A percentile compares a stretch with the other conserved stretches of the same genome.
Evolutionary conservation across 2,888 invertebrate species (phyloP).

Genomic region (Noctua comes): DNA sequence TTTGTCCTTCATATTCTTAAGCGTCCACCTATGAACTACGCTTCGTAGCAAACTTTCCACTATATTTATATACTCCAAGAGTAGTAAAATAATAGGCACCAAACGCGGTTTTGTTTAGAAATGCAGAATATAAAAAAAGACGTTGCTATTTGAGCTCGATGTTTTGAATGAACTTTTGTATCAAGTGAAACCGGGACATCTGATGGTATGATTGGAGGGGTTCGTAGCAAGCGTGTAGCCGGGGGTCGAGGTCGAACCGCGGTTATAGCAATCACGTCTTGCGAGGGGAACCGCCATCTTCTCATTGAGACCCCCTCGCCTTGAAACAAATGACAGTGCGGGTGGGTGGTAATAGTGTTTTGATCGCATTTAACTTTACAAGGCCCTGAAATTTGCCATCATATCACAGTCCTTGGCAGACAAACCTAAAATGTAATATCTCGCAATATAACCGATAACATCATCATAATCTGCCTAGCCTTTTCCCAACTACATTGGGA

Average conservation of each 20-base stretch:
- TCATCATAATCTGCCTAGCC: too few species aligned
- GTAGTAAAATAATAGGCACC: background rate
- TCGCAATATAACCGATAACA: background rate
- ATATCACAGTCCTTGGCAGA: background rate
- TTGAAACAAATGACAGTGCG: background rate
- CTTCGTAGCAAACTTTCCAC: background rate
- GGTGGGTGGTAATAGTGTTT: slow-evolving; percentile 4
- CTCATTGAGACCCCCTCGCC: slow-evolving; percentile 27
- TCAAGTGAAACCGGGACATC: slow-evolving; percentile 1
- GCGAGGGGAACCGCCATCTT: slow-evolving; percentile 38
- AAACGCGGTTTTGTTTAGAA: background rate
- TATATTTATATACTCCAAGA: background rate
- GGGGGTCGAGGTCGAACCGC: slow-evolving; percentile 21
- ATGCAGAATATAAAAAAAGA: background rate
- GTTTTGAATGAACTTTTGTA: background rate
- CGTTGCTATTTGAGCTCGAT: too few species aligned
- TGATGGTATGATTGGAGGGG: slow-evolving; percentile 40
- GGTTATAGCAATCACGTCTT: slow-evolving; percentile 13
- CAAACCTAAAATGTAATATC: background rate
- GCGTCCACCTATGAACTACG: too few species aligned
- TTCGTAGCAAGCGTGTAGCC: background rate
- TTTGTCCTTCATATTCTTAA: background rate
- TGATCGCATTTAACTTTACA: background rate
- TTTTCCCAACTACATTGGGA: too few species aligned
- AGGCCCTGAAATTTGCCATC: background rate